Evolutionary conservation across 1,140 invertebrate species (phyloP).

Genomic region (Dendrolimus kikuchii): DNA sequence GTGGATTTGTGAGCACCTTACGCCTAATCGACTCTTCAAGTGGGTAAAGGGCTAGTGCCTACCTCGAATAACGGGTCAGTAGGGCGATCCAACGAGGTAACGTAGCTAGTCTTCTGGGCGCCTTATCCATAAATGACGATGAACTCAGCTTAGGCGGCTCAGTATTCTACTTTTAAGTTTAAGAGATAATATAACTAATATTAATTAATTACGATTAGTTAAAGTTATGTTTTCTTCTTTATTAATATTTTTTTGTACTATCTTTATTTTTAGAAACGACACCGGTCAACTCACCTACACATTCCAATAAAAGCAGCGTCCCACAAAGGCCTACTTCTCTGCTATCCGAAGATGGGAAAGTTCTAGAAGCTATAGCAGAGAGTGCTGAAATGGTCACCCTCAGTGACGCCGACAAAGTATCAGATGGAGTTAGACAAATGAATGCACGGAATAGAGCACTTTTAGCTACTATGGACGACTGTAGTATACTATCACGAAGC

Average conservation of each 20-base stretch:
- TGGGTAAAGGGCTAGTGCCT: too few species aligned
- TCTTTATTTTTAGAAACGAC: slow-evolving; percentile 57
- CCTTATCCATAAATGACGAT: too few species aligned
- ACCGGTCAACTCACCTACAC: slow-evolving; percentile 60
- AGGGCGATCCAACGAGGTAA: too few species aligned
- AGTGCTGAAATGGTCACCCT: slow-evolving; percentile 64
- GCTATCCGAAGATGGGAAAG: slow-evolving; percentile 60
- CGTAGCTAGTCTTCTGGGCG: too few species aligned
- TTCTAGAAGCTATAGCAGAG: slow-evolving; percentile 60
- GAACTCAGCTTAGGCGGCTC: too few species aligned
- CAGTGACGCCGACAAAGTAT: slow-evolving; percentile 51
- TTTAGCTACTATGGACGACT: slow-evolving; percentile 67
- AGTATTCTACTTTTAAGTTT: not conserved
- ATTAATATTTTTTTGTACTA: not conserved
- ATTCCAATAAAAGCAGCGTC: slow-evolving; percentile 40
- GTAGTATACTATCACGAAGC: slow-evolving; percentile 64
- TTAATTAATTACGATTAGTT: not conserved
- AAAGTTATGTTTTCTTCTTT: too few species aligned
- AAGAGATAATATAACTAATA: slow-evolving; percentile 1
- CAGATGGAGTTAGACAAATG: slow-evolving; percentile 45
- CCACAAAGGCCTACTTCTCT: slow-evolving; percentile 54
- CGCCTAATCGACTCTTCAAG: too few species aligned
- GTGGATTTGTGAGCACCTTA: too few species aligned
- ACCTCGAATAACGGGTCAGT: too few species aligned
- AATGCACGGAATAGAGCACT: slow-evolving; percentile 60